phyloP scores from a whole-genome alignment of 53 echinoderm and acorn worm genomes.

The Holothuria scabra region DNA sequence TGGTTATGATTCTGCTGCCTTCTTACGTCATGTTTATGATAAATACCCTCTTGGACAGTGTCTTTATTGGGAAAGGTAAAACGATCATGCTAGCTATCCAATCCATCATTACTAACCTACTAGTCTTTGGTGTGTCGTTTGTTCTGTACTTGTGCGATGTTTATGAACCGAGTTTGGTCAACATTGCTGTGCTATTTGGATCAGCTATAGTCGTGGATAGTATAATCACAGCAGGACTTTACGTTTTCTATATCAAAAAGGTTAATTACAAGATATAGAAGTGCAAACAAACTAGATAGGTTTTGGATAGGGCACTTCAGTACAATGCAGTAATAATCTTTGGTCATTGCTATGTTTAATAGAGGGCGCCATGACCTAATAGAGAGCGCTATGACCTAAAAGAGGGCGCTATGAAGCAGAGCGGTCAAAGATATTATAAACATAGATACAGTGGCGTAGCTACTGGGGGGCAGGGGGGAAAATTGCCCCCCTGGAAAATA shows the following conservation, averaged over 20 bases:
- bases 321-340: no score
- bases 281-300: no score
- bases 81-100: constrained; percentile 21
- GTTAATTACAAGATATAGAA: not conserved
- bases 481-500: no score
- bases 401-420: no score
- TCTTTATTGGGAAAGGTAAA: constrained; percentile 30
- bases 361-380: no score
- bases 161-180: constrained; percentile 12
- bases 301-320: no score
- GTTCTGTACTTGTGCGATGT: constrained; percentile 5
- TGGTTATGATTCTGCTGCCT: constrained; percentile 35
- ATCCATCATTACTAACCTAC: constrained; percentile 21
- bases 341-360: no score
- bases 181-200: constrained; percentile 19
- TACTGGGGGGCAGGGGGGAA: no score
- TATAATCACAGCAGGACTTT: not conserved
- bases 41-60: constrained; percentile 31
- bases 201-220: constrained; percentile 17
- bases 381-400: no score
- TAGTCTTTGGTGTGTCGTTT: constrained; percentile 23
- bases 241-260: constrained; percentile 14
- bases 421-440: no score
- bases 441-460: no score
- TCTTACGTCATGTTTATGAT: constrained; percentile 27